Percentiles rank a stretch among this genome's conserved stretches.
These are phyloP conservation scores for Bombus sibiricus DNA, from an alignment of 1,140 invertebrate genomes.

Conservation along the genomic window DNA sequence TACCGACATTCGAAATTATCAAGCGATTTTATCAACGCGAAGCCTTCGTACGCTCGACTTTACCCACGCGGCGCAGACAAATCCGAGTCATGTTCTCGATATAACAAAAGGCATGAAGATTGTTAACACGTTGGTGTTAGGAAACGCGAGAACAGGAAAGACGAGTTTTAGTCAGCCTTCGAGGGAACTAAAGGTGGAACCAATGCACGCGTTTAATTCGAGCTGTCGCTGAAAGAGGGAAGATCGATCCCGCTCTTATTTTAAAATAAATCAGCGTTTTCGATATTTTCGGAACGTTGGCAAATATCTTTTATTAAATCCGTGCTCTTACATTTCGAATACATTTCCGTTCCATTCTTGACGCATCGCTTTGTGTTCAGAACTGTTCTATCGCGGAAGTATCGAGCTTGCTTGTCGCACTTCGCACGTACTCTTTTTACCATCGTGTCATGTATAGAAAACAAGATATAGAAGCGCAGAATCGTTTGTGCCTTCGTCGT, in stretches of 20 bases:
- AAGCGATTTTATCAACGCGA: background rate
- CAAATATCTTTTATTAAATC: constrained; percentile 37
- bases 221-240: background rate
- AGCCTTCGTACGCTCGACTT: background rate
- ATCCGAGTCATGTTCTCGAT: background rate
- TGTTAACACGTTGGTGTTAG: background rate
- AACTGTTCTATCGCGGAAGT: background rate
- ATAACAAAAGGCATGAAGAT: background rate
- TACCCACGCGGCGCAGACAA: too few species aligned
- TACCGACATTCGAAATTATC: background rate
- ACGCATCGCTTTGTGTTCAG: background rate
- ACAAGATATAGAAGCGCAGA: too few species aligned
- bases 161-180: background rate
- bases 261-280: background rate
- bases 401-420: background rate
- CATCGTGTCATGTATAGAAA: too few species aligned
- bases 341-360: background rate
- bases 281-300: background rate
- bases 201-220: background rate
- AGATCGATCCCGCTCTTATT: background rate
- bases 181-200: background rate
- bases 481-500: too few species aligned
- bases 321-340: constrained; percentile 3
- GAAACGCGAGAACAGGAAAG: background rate
- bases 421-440: too few species aligned